phyloP scores from a whole-genome alignment of 2,113 vertebrate species.

The Aythya baeri region DNA sequence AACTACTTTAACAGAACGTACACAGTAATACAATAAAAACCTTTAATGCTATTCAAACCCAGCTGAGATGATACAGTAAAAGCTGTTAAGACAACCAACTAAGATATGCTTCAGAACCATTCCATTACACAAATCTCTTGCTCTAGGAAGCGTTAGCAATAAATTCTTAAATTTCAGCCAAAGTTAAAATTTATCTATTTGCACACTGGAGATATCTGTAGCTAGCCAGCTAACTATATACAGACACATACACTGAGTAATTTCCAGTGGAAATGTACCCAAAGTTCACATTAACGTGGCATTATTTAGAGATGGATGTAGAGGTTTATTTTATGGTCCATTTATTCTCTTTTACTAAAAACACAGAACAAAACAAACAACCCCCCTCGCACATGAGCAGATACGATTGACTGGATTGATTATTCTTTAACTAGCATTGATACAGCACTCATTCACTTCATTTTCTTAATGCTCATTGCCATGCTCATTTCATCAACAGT shows the following conservation, averaged over 20 bases:
- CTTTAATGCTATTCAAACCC: not conserved
- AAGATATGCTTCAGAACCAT: not conserved
- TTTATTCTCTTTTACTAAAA: not conserved
- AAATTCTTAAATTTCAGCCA: not conserved
- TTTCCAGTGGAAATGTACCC: not conserved
- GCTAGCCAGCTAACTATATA: too few species aligned
- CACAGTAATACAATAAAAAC: not conserved
- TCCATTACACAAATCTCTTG: not conserved
- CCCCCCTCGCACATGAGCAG: not conserved
- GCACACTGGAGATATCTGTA: not conserved
- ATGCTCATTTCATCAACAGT: slow-evolving; percentile 60
- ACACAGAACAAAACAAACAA: not conserved
- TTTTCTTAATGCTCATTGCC: slow-evolving; percentile 33
- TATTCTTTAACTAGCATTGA: not conserved
- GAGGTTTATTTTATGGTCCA: not conserved
- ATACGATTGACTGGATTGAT: not conserved
- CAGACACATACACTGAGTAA: not conserved
- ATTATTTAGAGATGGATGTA: not conserved
- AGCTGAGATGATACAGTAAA: not conserved
- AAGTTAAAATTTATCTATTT: not conserved
- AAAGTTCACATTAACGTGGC: not conserved
- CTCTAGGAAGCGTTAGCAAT: not conserved
- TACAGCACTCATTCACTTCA: not conserved
- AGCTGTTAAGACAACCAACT: not conserved
- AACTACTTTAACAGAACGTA: not conserved